Percentiles rank a stretch among this genome's conserved stretches.
Evolutionary conservation across 2,113 vertebrate species (phyloP).

Genomic region (Myanophis thanlyinensis): DNA sequence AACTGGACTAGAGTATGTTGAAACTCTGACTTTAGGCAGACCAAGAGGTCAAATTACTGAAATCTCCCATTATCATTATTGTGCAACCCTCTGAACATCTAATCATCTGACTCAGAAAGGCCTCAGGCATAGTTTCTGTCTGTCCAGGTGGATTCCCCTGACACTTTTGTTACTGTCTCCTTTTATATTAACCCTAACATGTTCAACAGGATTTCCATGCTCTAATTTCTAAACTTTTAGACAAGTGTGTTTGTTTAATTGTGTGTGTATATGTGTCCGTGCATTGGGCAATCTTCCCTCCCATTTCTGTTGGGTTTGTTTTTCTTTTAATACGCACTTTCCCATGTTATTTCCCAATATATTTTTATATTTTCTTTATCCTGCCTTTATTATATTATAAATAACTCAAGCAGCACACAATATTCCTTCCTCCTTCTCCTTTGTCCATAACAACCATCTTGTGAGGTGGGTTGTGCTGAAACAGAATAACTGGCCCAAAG

Average conservation of each 20-base stretch:
- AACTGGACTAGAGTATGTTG: not conserved
- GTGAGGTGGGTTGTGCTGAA: too few relatives aligned
- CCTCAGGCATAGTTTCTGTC: not conserved
- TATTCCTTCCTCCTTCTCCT: too few relatives aligned
- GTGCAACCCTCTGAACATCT: too few relatives aligned
- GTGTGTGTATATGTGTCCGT: too few relatives aligned
- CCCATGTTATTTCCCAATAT: too few relatives aligned
- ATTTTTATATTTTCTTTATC: too few relatives aligned
- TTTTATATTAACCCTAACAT: not conserved
- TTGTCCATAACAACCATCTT: too few relatives aligned
- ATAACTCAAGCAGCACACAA: too few relatives aligned
- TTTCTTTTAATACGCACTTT: too few relatives aligned
- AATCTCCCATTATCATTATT: not conserved
- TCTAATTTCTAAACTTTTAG: not conserved
- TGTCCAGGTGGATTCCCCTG: not conserved
- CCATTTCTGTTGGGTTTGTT: too few relatives aligned
- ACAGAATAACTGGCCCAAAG: too few relatives aligned
- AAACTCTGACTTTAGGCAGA: not conserved
- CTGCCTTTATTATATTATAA: too few relatives aligned
- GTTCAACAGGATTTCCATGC: not conserved
- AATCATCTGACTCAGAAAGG: not conserved
- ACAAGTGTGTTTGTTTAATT: not conserved
- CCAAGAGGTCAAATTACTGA: not conserved
- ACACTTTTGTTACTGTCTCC: not conserved
- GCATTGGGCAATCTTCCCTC: not conserved